phyloP scores from a whole-genome alignment of 1,140 invertebrate genomes.

The Neotoxoptera formosana region DNA sequence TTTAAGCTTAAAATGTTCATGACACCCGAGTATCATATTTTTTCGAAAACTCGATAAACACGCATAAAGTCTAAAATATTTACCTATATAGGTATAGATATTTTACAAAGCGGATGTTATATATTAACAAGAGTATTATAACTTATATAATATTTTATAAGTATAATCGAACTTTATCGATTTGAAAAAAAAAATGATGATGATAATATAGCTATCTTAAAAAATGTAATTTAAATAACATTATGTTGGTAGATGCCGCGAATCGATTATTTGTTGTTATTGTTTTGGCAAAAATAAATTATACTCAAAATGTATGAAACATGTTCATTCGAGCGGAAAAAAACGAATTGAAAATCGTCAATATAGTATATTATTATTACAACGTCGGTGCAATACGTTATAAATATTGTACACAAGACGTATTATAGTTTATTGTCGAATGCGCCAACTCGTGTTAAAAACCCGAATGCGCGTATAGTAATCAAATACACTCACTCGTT shows the following conservation, averaged over 20 bases:
- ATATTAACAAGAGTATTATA: not conserved
- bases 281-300: slow-evolving; percentile 1
- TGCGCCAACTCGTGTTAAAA: not conserved
- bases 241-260: not conserved
- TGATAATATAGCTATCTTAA: not conserved
- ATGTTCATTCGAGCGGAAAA: not conserved
- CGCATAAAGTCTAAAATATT: not conserved
- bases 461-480: not conserved
- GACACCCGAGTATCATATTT: not conserved
- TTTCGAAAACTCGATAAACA: not conserved
- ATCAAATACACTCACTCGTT: not conserved
- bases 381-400: not conserved
- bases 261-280: not conserved
- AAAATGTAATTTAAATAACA: not conserved
- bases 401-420: not conserved
- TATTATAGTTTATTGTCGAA: not conserved
- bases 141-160: not conserved
- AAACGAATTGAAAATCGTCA: not conserved
- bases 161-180: not conserved
- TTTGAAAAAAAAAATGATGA: not conserved
- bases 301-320: not conserved
- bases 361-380: slow-evolving; percentile 6
- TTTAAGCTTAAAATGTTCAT: slow-evolving; percentile 1
- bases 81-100: not conserved
- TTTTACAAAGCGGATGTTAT: not conserved